Conservation (phyloP, 2,113 vertebrate species). For the Proterorhinus semilunaris region DNA sequence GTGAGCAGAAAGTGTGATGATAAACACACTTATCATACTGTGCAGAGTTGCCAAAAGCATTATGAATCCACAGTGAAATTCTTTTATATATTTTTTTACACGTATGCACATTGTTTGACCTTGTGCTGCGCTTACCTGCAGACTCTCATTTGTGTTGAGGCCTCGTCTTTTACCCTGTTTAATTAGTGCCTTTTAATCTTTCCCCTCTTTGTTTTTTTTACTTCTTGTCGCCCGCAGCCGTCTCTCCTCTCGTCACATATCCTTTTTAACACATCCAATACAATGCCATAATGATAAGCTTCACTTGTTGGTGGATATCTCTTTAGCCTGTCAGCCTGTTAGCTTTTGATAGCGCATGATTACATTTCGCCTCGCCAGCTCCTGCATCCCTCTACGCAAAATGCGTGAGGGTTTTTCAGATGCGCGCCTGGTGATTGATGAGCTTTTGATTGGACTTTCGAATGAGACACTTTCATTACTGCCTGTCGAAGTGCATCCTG, state of each 20-base stretch:
- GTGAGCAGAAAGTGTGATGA: slow-evolving; percentile 4
- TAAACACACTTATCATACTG: not conserved
- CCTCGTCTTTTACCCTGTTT: slow-evolving; percentile 4
- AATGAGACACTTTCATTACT: slow-evolving; percentile 78
- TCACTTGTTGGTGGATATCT: slow-evolving; percentile 13
- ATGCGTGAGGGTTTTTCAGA: slow-evolving; percentile 49
- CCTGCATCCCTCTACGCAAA: slow-evolving; percentile 37
- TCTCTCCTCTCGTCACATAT: slow-evolving; percentile 7
- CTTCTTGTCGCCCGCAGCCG: slow-evolving; percentile 6
- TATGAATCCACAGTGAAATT: too few relatives aligned
- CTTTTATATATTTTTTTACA: too few relatives aligned
- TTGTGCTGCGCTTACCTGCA: slow-evolving; percentile 8
- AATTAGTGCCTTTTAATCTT: not conserved
- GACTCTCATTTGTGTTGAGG: not conserved
- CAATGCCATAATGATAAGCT: slow-evolving; percentile 5
- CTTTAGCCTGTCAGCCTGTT: slow-evolving; percentile 35
- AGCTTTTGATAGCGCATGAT: slow-evolving; percentile 57
- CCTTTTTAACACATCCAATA: slow-evolving; percentile 7
- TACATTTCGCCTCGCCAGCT: slow-evolving; percentile 50
- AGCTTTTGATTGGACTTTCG: slow-evolving; percentile 75
- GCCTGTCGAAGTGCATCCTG: slow-evolving; percentile 71
- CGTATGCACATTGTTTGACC: not conserved
- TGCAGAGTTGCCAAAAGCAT: not conserved
- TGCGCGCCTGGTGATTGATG: slow-evolving; percentile 66
- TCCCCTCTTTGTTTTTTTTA: not conserved